Conservation (phyloP, 2,113 vertebrate genomes). For the Nannobrachium achirus region DNA sequence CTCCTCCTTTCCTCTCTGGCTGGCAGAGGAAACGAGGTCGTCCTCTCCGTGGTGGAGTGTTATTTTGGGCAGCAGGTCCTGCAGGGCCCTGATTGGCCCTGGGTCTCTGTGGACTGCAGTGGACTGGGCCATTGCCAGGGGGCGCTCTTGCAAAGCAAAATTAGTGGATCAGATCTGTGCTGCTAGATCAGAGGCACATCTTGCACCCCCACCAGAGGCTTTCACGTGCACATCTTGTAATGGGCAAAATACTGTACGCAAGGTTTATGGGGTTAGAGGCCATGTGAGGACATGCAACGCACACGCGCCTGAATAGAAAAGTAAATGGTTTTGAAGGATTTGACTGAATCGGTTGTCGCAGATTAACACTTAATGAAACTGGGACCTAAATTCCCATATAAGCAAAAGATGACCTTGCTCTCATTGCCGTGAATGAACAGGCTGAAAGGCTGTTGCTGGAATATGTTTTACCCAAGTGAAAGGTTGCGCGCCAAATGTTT, state of each 20-base stretch:
- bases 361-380: slow-evolving; percentile 61
- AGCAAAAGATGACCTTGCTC: slow-evolving; percentile 47
- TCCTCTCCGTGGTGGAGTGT: slow-evolving; percentile 75
- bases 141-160: slow-evolving; percentile 37
- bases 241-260: neutral
- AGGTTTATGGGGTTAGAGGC: neutral
- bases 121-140: slow-evolving; percentile 69
- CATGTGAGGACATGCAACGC: neutral
- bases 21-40: slow-evolving; percentile 82
- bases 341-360: slow-evolving; percentile 49
- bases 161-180: slow-evolving; percentile 1
- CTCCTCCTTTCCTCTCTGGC: slow-evolving; percentile 59
- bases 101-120: slow-evolving; percentile 65
- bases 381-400: slow-evolving; percentile 58
- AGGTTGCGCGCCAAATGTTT: neutral
- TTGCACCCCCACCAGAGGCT: slow-evolving; percentile 12
- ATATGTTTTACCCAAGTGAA: neutral
- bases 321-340: slow-evolving; percentile 1
- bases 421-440: slow-evolving; percentile 14
- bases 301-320: neutral
- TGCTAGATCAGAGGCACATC: neutral
- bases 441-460: neutral
- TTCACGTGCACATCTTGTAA: slow-evolving; percentile 13
- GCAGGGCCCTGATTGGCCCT: slow-evolving; percentile 76
- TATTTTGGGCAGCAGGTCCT: slow-evolving; percentile 82